Conservation (phyloP, 2,113 vertebrate genomes). For the Pedionomus torquatus region DNA sequence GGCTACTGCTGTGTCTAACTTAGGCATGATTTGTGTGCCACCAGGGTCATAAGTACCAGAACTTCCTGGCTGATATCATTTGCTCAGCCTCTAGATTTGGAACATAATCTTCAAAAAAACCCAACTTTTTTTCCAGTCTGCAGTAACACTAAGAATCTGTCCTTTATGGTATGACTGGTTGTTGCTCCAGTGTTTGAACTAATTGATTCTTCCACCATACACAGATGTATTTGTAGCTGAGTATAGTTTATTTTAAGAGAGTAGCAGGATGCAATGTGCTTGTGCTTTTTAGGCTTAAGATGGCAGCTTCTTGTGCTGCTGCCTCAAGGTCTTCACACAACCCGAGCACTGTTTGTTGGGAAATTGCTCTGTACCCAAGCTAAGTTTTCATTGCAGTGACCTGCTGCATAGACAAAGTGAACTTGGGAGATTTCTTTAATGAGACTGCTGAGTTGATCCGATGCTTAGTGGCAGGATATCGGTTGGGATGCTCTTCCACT, state of each 20-base stretch:
- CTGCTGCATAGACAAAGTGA: neutral
- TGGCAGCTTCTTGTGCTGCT: rapidly evolving
- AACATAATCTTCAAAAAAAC: neutral
- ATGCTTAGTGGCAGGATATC: neutral
- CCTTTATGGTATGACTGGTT: neutral
- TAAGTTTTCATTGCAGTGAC: neutral
- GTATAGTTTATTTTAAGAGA: neutral
- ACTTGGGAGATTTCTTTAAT: neutral
- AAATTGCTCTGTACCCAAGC: neutral
- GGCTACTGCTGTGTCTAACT: neutral
- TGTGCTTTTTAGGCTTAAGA: neutral
- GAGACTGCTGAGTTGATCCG: neutral
- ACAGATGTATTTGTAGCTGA: neutral
- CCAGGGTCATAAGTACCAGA: neutral
- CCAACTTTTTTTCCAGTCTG: neutral
- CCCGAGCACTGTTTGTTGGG: neutral
- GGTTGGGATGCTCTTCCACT: neutral
- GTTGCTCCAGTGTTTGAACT: neutral
- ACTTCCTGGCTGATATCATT: neutral
- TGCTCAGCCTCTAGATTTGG: neutral
- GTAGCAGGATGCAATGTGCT: neutral
- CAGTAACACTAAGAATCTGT: neutral
- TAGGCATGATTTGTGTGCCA: neutral
- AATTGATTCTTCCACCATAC: neutral
- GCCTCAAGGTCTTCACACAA: neutral